Base-by-base conservation (phyloP, 2,888 invertebrate species). In the Dromius quadrimaculatus region DNA sequence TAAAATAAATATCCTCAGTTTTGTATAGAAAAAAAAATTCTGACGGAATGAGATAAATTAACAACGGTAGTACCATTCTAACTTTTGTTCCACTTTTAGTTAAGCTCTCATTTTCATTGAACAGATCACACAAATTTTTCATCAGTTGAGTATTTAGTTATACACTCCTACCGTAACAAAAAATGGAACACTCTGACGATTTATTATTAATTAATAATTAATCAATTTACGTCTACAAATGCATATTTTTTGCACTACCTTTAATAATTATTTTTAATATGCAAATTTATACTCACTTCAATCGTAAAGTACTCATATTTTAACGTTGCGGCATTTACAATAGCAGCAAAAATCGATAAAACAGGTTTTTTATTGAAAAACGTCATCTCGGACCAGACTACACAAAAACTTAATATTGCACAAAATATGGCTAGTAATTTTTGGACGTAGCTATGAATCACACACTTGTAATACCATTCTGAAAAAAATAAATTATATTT, bases 321-420 rank as follows among this genome's bases (percentile, higher is more conserved):
- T 9, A 83, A 82, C 77, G 89, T 92, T 9, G 97, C 94, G 36
- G 91, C 85, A 77, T 92, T 90, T 19, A 98, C 90, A 77, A 98
- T 92, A 73, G 92, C 89, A n/a, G 99, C 99, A 83, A 99, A 98
- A 74, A 99, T 88, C 0, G 98, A 98, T 1, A 99, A 86, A 17
- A 97, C 95, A 0, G 98, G 98, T 19, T 87, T 84, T 77, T 92
- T 91, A 79, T 93, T 92, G 85, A 99, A 99, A 85, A 99, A 99
- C 0, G 98, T 97, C 77, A 98, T 90, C 85, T 99, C 99, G 0
- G 98, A 98, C 98, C 98, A 98, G n/a, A 99, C 95, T 28, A 99
- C 96, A 79, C 93, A 90, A 19, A 92, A 84, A 0, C 98, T 97
- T 82, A 98, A 87, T 38, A 90, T 82, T 1, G 90, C 91, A 0